Evolutionary conservation across 2,797 vertebrate genomes (phyloP).

Genomic region (Arnoldichthys spilopterus): DNA sequence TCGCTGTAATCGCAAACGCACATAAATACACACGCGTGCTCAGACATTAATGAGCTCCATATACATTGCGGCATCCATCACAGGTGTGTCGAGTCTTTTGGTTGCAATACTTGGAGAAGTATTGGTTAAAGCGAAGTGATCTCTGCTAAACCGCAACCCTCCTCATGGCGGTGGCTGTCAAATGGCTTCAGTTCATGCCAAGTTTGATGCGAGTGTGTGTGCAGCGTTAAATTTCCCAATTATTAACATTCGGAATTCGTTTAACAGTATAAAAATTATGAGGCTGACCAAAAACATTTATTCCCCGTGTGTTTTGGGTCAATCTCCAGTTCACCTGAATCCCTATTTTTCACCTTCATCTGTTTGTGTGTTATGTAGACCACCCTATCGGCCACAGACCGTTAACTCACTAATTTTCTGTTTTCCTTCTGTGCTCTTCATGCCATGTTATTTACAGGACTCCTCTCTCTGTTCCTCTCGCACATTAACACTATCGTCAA

Average conservation of each 20-base stretch:
- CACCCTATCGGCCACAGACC: slow-evolving; percentile 66
- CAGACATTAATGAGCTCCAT: slow-evolving; percentile 43
- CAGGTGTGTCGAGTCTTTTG: slow-evolving; percentile 27
- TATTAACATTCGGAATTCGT: too few species aligned
- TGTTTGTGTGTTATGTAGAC: slow-evolving; percentile 19
- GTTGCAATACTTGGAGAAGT: slow-evolving; percentile 10
- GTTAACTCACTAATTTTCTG: slow-evolving; percentile 71
- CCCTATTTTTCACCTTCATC: background rate
- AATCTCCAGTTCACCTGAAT: background rate
- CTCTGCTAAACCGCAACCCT: background rate
- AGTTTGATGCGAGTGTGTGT: too few species aligned
- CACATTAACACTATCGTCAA: background rate
- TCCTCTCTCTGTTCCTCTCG: background rate
- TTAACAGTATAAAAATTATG: too few species aligned
- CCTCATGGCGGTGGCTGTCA: too few species aligned
- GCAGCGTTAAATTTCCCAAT: too few species aligned
- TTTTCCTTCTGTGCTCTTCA: slow-evolving; percentile 32
- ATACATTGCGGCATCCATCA: slow-evolving; percentile 48
- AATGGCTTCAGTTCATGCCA: too few species aligned
- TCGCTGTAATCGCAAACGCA: slow-evolving; percentile 1
- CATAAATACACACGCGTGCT: background rate
- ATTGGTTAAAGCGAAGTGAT: slow-evolving; percentile 41
- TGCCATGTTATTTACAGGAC: slow-evolving; percentile 52
- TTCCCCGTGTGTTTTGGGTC: background rate
- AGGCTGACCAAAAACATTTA: too few species aligned